phyloP scores from a whole-genome alignment of 2,888 invertebrate species.

The Acrobasis repandana region DNA sequence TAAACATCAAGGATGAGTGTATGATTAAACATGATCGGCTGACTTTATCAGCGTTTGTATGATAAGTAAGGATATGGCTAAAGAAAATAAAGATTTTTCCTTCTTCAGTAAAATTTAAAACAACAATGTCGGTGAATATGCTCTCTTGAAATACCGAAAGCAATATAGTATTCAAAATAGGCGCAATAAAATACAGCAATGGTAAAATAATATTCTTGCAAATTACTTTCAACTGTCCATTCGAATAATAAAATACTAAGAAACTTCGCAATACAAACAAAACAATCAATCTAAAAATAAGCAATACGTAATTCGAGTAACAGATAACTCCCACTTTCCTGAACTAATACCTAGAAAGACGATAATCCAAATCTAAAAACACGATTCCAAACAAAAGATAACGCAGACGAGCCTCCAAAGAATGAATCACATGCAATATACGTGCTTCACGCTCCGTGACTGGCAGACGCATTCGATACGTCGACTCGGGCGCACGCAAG shows the following conservation, averaged over 20 bases:
- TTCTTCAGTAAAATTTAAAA: neutral
- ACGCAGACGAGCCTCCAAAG: conserved; percentile 8
- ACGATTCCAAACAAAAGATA: conserved; percentile 21
- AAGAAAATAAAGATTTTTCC: neutral
- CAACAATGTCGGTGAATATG: neutral
- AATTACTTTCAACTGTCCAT: neutral
- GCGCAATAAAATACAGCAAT: neutral
- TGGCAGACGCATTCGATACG: conserved; percentile 53
- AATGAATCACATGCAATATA: conserved; percentile 39
- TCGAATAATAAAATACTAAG: neutral
- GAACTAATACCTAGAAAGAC: conserved; percentile 8
- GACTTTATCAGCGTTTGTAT: neutral
- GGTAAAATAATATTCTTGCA: neutral
- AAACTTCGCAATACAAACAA: neutral
- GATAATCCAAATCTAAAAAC: conserved; percentile 17
- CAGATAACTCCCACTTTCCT: conserved; percentile 5
- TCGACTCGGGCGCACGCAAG: conserved; percentile 60
- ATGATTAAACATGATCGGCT: neutral
- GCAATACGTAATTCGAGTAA: conserved; percentile 1
- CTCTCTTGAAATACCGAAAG: neutral
- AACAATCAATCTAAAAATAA: neutral
- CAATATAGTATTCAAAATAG: neutral
- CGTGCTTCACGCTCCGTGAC: conserved; percentile 24
- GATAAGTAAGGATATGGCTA: neutral
- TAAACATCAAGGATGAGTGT: neutral